Evolutionary conservation across 2,797 vertebrate species (phyloP).

Genomic region (Cirrhinus mrigala): DNA sequence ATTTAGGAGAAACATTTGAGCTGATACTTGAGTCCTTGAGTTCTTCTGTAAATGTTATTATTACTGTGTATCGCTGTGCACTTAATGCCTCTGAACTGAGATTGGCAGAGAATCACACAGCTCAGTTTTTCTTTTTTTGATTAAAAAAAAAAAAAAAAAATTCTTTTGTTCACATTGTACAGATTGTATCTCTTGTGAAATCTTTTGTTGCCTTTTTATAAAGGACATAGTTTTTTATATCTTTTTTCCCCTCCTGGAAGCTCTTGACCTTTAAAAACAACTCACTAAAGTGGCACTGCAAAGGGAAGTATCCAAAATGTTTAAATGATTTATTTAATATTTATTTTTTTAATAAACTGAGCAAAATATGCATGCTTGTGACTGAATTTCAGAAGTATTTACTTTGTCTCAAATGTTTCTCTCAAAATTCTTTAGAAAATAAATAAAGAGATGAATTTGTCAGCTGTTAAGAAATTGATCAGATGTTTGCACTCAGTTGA

Average conservation of each 20-base stretch:
- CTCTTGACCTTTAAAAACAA: background rate
- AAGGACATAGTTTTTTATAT: background rate
- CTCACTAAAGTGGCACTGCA: background rate
- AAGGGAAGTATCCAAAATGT: background rate
- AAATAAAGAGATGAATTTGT: background rate
- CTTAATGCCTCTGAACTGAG: background rate
- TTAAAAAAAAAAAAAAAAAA: background rate
- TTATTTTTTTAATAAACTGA: background rate
- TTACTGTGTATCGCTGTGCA: background rate
- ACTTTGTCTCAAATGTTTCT: background rate
- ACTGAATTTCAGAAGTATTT: background rate
- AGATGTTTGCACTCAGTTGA: background rate
- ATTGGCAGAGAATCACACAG: background rate
- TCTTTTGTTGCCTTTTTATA: background rate
- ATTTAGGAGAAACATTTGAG: background rate
- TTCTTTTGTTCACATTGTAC: background rate
- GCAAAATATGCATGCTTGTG: background rate
- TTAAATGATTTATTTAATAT: background rate
- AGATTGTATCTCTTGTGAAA: constrained; percentile 5
- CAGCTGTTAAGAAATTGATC: background rate
- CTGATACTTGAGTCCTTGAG: constrained; percentile 1
- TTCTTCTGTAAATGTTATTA: constrained; percentile 15
- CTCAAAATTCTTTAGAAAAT: background rate
- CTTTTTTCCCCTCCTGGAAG: background rate
- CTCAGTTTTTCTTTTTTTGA: background rate